These are phyloP conservation scores for Pegoplata infirma DNA, from an alignment of 2,888 invertebrate genomes.

Conservation along the genomic window DNA sequence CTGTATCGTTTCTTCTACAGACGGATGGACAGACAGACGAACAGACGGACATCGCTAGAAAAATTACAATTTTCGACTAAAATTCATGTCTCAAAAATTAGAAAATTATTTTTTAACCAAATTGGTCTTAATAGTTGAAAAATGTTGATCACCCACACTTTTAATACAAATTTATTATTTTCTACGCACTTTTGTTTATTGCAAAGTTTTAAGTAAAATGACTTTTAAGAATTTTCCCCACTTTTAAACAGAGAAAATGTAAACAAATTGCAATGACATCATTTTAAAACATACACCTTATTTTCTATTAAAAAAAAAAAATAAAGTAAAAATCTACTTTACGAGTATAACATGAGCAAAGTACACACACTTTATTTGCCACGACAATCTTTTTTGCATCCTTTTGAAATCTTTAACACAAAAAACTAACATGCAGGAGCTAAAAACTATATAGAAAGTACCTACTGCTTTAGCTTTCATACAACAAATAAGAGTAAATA, in stretches of 20 bases:
- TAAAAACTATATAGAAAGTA: no score
- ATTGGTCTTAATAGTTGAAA: no score
- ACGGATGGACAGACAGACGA: no score
- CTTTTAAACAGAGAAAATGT: conserved; percentile 40
- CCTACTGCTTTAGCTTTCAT: neutral
- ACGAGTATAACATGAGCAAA: conserved; percentile 5
- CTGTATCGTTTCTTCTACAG: no score
- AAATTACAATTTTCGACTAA: no score
- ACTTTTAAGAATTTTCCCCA: conserved; percentile 34
- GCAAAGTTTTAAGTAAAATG: conserved; percentile 39
- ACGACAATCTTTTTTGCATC: neutral
- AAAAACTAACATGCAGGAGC: neutral
- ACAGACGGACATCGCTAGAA: no score
- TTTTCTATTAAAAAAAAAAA: no score
- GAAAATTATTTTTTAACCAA: no score
- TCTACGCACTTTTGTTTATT: conserved; percentile 1
- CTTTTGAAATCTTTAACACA: neutral
- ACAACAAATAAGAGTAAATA: neutral
- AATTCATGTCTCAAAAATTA: no score
- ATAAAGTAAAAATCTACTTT: conserved; percentile 32
- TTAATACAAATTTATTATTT: no score
- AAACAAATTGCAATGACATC: conserved; percentile 55
- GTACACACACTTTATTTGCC: conserved; percentile 1
- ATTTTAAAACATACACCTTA: conserved; percentile 28
- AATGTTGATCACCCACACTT: no score